Percentiles rank a stretch among this genome's conserved stretches.
Conservation (phyloP, 2,797 vertebrate genomes). For the Myioborus miniatus region DNA sequence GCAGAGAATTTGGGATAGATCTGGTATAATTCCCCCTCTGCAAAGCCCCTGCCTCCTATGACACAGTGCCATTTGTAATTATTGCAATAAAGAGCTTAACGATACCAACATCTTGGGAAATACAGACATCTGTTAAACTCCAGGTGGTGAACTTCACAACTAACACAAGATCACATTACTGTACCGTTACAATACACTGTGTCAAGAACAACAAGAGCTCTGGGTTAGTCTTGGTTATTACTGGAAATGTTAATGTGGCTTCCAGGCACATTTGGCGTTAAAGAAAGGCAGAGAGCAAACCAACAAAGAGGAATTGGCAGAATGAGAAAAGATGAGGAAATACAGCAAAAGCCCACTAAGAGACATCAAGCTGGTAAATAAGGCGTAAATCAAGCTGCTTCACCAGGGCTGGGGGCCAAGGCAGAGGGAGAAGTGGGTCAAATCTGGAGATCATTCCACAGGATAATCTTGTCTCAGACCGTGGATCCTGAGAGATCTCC, state of each 20-base stretch:
- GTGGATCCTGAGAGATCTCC: background rate
- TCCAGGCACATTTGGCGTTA: constrained; percentile 46
- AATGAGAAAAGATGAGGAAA: constrained; percentile 55
- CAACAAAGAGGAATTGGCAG: constrained; percentile 49
- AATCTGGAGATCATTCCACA: background rate
- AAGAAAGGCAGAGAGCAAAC: constrained; percentile 60
- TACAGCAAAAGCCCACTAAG: constrained; percentile 45
- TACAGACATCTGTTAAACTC: constrained; percentile 75
- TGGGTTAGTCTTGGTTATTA: constrained; percentile 63
- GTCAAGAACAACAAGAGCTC: constrained; percentile 70
- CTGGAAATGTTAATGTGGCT: constrained; percentile 52
- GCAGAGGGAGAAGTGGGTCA: background rate
- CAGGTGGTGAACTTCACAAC: constrained; percentile 70
- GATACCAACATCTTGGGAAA: constrained; percentile 76
- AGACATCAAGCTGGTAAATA: constrained; percentile 22
- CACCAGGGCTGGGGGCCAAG: background rate
- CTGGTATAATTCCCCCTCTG: accelerated
- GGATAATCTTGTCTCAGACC: background rate
- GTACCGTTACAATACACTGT: constrained; percentile 73
- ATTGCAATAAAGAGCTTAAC: constrained; percentile 62
- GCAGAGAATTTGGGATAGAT: background rate
- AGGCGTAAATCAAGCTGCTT: constrained; percentile 71
- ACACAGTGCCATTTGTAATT: constrained; percentile 36
- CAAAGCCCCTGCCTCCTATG: constrained; percentile 47
- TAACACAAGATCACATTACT: constrained; percentile 73